Percentiles rank a stretch among this genome's conserved stretches.
These are phyloP conservation scores for Theodoxus fluviatilis DNA, from an alignment of 2,888 invertebrate genomes.

Conservation along the genomic window DNA sequence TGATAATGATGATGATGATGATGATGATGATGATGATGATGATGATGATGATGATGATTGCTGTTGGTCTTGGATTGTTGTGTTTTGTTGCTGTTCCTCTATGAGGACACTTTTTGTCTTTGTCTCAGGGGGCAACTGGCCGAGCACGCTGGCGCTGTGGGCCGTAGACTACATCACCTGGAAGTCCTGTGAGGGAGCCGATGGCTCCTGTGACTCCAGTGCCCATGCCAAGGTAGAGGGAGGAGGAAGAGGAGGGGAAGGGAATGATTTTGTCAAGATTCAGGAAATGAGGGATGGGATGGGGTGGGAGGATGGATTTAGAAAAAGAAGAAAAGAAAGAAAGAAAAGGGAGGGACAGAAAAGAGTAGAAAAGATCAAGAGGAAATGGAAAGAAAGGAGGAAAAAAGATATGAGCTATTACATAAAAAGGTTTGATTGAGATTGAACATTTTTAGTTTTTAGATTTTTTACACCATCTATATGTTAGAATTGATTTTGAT, in stretches of 20 bases:
- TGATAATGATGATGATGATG: too few relatives aligned
- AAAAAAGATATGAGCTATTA: too few relatives aligned
- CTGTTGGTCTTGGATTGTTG: neutral
- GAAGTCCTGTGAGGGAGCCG: conserved; percentile 72
- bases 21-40: too few relatives aligned
- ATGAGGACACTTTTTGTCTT: neutral
- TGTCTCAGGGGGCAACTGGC: conserved; percentile 84
- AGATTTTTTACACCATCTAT: too few relatives aligned
- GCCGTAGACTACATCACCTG: conserved; percentile 87
- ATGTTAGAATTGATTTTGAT: too few relatives aligned
- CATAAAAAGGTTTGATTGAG: too few relatives aligned
- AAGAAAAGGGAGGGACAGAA: too few relatives aligned
- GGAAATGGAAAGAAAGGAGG: too few relatives aligned
- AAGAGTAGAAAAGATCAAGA: too few relatives aligned
- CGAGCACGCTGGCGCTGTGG: conserved; percentile 88
- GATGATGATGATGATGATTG: neutral
- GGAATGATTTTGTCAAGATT: conserved; percentile 12
- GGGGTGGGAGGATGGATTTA: too few relatives aligned
- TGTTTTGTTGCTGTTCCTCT: neutral
- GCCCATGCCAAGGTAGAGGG: conserved; percentile 76
- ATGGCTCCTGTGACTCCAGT: conserved; percentile 71
- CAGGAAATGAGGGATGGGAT: neutral
- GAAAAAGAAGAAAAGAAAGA: too few relatives aligned
- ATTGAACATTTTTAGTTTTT: too few relatives aligned
- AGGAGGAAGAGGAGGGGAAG: conserved; percentile 24